phyloP scores from a whole-genome alignment of 1,140 invertebrate genomes.

The Hestina assimilis region DNA sequence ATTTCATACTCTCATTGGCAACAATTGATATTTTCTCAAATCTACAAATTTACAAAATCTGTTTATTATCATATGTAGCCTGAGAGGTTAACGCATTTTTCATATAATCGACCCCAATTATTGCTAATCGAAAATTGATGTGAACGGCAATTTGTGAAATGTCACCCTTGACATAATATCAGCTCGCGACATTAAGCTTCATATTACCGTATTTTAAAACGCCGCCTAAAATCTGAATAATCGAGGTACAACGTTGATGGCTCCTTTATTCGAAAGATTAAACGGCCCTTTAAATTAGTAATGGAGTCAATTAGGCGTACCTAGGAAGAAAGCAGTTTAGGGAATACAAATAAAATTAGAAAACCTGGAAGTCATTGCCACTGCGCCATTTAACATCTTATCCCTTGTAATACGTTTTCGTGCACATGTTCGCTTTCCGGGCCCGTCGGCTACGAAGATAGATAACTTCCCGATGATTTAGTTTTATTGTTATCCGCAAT shows the following conservation, averaged over 20 bases:
- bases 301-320: constrained; percentile 16
- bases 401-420: constrained; percentile 62
- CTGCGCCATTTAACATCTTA: constrained; percentile 65
- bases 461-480: constrained; percentile 76
- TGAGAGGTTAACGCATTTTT: constrained; percentile 31
- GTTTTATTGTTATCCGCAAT: constrained; percentile 74
- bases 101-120: constrained; percentile 50
- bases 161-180: constrained; percentile 65
- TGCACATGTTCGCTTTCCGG: constrained; percentile 62
- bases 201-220: constrained; percentile 38
- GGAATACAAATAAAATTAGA: not conserved
- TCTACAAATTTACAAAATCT: too few species aligned
- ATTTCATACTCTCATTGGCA: too few species aligned
- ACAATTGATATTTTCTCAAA: too few species aligned
- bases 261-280: not conserved
- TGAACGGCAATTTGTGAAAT: constrained; percentile 70
- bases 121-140: constrained; percentile 76
- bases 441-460: constrained; percentile 56
- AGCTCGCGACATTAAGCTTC: constrained; percentile 55
- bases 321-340: constrained; percentile 10
- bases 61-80: constrained; percentile 3
- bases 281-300: not conserved
- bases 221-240: constrained; percentile 18
- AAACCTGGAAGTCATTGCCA: constrained; percentile 35
- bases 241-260: constrained; percentile 11